Evolutionary conservation across 2,888 invertebrate genomes (phyloP), one percentile per base, ranked within the genome.

Genomic region (Malacosoma neustria): DNA sequence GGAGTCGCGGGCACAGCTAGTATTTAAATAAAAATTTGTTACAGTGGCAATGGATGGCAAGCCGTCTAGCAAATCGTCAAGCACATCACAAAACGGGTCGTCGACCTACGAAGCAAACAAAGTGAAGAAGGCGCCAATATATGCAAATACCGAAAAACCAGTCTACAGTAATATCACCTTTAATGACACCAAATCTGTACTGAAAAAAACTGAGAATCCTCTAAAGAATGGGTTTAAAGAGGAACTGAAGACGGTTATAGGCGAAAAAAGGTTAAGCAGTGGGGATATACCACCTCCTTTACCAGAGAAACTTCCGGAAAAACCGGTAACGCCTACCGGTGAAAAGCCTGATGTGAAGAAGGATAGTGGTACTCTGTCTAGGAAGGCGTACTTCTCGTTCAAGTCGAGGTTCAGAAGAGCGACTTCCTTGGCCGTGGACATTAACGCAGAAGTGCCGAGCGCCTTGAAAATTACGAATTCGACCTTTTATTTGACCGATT

Each of bases 401-500:
- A 89, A 89, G 51, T 89, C 89, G 0, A 87, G 90, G 43, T 89
- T 92, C 53, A 80, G 90, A 33, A 76, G 91, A 39, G 88, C 89
- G 32, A 82, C 88, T 30, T 89, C 89, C 7, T 62, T 90, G 44
- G 87, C 87, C 1, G 74, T 87, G 11, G 87, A 88, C 43, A 77
- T 87, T 13, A 85, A 87, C 33, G 5, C 22, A 5, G 87, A 88
- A n/a, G 72, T 87, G 30, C 87, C 87, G 0, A 85, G 85, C 45
- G 80, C 87, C 1, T 51, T 89, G 38, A 86, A 87, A 50, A 84
- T 88, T 33, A 88, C 90, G 1, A 89, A 90, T 46, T 92, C 92
- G 34, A 92, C 91, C 0, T 93, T 93, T 66, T 93, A 93, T 57
- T 67, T 92, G 50, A 91, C 91, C 34, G 90, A 91, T 46, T 88